A percentile compares a stretch with the other conserved stretches of the same genome.
These are phyloP conservation scores for Drosophila kanekoi DNA, from an alignment of 2,888 invertebrate species.

Conservation along the genomic window DNA sequence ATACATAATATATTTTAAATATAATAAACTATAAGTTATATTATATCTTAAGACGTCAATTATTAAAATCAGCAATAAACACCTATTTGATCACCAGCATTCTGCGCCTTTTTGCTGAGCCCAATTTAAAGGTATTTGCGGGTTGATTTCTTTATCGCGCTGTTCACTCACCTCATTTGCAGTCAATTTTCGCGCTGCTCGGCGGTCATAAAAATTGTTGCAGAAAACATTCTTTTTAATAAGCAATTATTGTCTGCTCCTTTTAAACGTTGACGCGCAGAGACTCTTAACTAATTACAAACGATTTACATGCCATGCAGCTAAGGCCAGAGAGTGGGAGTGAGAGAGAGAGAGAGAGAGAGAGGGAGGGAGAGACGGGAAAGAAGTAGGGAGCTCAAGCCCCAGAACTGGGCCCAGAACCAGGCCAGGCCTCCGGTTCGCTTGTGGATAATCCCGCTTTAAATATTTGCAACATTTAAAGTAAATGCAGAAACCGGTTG, in stretches of 20 bases:
- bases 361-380: conserved; percentile 7
- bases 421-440: conserved; percentile 56
- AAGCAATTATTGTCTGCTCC: conserved; percentile 77
- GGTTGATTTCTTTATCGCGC: conserved; percentile 18
- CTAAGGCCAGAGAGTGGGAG: conserved; percentile 18
- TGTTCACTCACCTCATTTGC: conserved; percentile 62
- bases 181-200: conserved; percentile 69
- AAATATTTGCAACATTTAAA: conserved; percentile 77
- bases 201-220: conserved; percentile 67
- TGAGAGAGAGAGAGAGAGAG: background rate
- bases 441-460: conserved; percentile 72
- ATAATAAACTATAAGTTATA: background rate
- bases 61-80: background rate
- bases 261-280: conserved; percentile 66
- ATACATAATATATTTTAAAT: background rate
- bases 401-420: conserved; percentile 57
- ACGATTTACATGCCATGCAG: conserved; percentile 77
- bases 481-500: conserved; percentile 73
- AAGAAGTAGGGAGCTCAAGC: background rate
- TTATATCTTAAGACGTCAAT: background rate
- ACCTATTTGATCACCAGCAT: background rate
- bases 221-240: conserved; percentile 70
- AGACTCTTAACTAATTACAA: conserved; percentile 79
- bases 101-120: background rate
- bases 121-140: conserved; percentile 5